Evolutionary conservation across 2,888 invertebrate genomes (phyloP).

Genomic region (Heliconius ethilla): DNA sequence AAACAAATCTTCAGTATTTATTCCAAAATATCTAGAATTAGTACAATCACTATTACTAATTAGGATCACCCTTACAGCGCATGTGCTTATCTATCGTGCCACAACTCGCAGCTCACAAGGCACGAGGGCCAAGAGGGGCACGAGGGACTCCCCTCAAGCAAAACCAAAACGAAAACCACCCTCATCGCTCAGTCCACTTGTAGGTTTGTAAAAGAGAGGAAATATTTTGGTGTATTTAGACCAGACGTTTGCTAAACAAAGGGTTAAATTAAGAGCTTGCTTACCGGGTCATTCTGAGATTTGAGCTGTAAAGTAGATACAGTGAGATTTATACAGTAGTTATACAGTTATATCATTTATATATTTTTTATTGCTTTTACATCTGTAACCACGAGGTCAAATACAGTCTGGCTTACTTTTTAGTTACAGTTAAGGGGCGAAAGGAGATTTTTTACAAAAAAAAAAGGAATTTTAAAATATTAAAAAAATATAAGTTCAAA

Average conservation of each 20-base stretch:
- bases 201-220: conserved; percentile 10
- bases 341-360: too few relatives aligned
- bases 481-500: neutral
- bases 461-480: neutral
- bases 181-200: conserved; percentile 20
- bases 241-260: conserved; percentile 23
- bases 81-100: too few relatives aligned
- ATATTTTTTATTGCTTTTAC: neutral
- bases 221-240: conserved; percentile 18
- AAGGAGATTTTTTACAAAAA: too few relatives aligned
- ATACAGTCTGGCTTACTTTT: too few relatives aligned
- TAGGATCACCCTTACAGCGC: neutral
- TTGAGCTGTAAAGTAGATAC: neutral
- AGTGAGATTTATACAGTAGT: too few relatives aligned
- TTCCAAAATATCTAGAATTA: neutral
- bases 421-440: too few relatives aligned
- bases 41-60: neutral
- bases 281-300: neutral
- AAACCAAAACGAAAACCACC: conserved; percentile 29
- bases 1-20: neutral
- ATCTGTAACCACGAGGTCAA: neutral
- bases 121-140: neutral
- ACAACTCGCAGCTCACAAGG: neutral
- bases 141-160: conserved; percentile 10
- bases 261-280: conserved; percentile 9